Evolutionary conservation across 2,888 invertebrate genomes (phyloP), one percentile per base, ranked within the genome.

Genomic region (Diplazon laetatorius): DNA sequence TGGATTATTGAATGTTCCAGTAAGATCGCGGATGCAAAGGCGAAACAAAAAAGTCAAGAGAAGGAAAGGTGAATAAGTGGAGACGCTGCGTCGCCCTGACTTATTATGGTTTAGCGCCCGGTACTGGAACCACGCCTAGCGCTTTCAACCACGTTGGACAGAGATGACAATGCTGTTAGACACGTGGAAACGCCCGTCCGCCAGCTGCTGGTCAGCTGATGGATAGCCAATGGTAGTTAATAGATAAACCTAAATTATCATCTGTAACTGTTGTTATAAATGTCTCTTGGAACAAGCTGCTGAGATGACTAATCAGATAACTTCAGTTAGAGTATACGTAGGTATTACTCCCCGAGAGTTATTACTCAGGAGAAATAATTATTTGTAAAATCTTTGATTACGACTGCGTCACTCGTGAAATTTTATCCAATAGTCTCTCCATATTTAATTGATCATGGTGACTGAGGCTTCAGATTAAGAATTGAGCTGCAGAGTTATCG

Each of bases 1-100:
- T 78, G 88, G 88, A 59, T 85, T 86, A 81, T 79, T 88, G 37
- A 88, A 87, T 83, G 83, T 88, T 83, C 86, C 88, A 80, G 84
- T 83, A 30, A 76, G 78, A n/a, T 74, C 57, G n/a, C 48, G 18
- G 20, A n/a, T 9, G 0, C 30, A 46, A 14, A 37, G 37, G 22
- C 25, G 48, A 44, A 65, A 70, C 66, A 80, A 80, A 63, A 82
- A 82, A 71, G 69, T 83, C 35, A 81, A 80, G 37, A 76, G 75
- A 65, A 71, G 74, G 70, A 80, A 82, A 78, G 62, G 63, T 68
- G 70, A 78, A 82, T 62, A 77, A 84, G 20, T 73, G 35, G 35
- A n/a, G 44, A 20, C 22, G 6, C 25, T 76, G n/a, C 69, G 72
- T 25, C 66, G 76, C 42, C 66, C 52, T 80, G 75, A 82, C 55